These are phyloP conservation scores for Poeciliopsis retropinna DNA, from an alignment of 2,113 vertebrate species.

Conservation along the genomic window DNA sequence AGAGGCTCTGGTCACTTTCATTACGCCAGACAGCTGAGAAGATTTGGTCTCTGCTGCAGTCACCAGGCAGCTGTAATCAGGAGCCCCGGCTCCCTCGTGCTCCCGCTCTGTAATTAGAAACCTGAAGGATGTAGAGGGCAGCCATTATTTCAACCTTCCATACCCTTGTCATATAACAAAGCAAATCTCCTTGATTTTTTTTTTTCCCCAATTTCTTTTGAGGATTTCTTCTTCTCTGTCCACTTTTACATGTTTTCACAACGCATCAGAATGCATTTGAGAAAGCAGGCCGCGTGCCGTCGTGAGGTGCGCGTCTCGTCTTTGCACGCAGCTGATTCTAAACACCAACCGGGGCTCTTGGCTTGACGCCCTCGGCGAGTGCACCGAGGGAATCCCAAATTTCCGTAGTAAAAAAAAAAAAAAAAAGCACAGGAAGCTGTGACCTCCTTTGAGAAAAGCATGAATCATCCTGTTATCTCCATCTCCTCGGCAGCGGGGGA, in stretches of 20 bases:
- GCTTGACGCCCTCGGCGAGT: constrained; percentile 55
- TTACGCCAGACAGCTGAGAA: constrained; percentile 56
- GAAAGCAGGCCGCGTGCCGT: background rate
- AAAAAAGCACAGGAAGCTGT: constrained; percentile 65
- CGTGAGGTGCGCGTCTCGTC: constrained; percentile 45
- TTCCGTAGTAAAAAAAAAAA: constrained; percentile 59
- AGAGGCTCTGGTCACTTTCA: constrained; percentile 53
- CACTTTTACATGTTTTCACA: background rate
- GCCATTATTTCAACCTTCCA: constrained; percentile 63
- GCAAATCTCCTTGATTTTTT: constrained; percentile 22
- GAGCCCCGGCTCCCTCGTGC: constrained; percentile 36
- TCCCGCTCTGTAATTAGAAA: constrained; percentile 70
- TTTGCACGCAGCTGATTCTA: constrained; percentile 56
- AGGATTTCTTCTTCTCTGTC: background rate
- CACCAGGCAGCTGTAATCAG: constrained; percentile 63
- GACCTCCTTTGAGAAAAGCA: constrained; percentile 72
- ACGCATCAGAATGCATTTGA: background rate
- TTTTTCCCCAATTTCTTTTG: background rate
- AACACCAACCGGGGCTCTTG: constrained; percentile 62
- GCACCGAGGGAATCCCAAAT: constrained; percentile 76
- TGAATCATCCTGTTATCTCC: constrained; percentile 77
- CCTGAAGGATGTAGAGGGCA: constrained; percentile 41
- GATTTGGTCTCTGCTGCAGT: constrained; percentile 64
- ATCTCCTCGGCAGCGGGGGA: constrained; percentile 49
- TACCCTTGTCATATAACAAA: constrained; percentile 54